Percentiles rank a stretch among this genome's conserved stretches.
Conservation (phyloP, 1,140 invertebrate genomes). For the Bombyx mandarina region DNA sequence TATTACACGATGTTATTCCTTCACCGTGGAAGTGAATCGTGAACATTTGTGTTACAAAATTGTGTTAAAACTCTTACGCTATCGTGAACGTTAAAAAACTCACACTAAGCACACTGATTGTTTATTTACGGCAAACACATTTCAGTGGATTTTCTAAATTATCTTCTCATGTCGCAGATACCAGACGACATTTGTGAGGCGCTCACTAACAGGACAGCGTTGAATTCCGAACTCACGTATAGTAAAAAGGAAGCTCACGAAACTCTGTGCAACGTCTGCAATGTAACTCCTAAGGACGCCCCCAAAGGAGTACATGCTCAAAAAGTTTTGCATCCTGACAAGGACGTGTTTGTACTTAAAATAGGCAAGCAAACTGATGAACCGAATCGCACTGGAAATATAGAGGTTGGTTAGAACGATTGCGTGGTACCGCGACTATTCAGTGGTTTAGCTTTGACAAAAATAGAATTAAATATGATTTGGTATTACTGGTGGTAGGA, state of each 20-base stretch:
- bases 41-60: too few relatives aligned
- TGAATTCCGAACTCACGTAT: slow-evolving; percentile 52
- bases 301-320: slow-evolving; percentile 55
- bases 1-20: too few relatives aligned
- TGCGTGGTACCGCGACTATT: too few relatives aligned
- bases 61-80: neutral
- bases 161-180: slow-evolving; percentile 24
- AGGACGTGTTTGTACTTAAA: slow-evolving; percentile 56
- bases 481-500: too few relatives aligned
- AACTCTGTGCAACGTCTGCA: slow-evolving; percentile 41
- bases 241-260: slow-evolving; percentile 36
- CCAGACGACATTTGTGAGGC: slow-evolving; percentile 57
- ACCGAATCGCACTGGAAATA: slow-evolving; percentile 57
- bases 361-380: slow-evolving; percentile 62
- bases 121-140: too few relatives aligned
- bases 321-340: slow-evolving; percentile 55
- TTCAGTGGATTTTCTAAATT: too few relatives aligned
- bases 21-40: too few relatives aligned
- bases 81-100: too few relatives aligned
- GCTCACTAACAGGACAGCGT: slow-evolving; percentile 35
- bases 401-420: slow-evolving; percentile 25
- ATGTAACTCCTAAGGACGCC: slow-evolving; percentile 48
- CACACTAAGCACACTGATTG: neutral
- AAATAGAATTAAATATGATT: too few relatives aligned
- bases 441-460: too few relatives aligned